These are phyloP conservation scores for Drosophila longiperda DNA, from an alignment of 2,888 invertebrate species.

Conservation along the genomic window DNA sequence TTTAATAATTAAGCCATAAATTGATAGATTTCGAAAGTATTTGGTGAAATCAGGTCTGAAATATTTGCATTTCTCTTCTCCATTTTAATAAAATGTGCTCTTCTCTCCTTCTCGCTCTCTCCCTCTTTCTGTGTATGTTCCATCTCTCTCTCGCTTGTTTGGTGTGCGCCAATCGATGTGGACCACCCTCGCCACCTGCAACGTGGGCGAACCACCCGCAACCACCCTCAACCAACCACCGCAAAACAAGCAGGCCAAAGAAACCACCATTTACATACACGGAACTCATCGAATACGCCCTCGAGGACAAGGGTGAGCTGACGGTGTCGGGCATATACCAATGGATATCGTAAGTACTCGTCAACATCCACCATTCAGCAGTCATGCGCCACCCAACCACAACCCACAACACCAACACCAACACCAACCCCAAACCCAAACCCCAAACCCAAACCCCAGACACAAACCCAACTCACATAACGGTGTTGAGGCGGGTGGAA, in stretches of 20 bases:
- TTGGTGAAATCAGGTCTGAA: not conserved
- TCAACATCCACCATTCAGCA: conserved; percentile 13
- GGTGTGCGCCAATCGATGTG: conserved; percentile 59
- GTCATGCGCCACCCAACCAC: not conserved
- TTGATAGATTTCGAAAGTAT: not conserved
- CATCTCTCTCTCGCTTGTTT: conserved; percentile 12
- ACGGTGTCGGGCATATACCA: conserved; percentile 96
- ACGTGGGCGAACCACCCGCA: conserved; percentile 8
- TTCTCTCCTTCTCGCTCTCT: not conserved
- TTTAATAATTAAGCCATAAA: not conserved
- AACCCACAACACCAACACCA: not conserved
- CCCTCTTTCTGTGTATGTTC: not conserved
- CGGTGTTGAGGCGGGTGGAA: conserved; percentile 15
- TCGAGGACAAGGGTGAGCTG: conserved; percentile 93
- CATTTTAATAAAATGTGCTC: conserved; percentile 31
- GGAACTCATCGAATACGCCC: conserved; percentile 94
- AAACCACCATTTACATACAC: conserved; percentile 97
- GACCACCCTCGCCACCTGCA: conserved; percentile 45
- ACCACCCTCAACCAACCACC: conserved; percentile 64
- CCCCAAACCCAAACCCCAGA: not conserved
- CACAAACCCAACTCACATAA: not conserved
- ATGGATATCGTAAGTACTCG: conserved; percentile 95
- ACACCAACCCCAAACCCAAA: not conserved
- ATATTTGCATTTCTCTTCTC: conserved; percentile 4
- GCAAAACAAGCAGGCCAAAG: conserved; percentile 86